Evolutionary conservation across 2,797 vertebrate species (phyloP).

Genomic region (Loriculus beryllinus): DNA sequence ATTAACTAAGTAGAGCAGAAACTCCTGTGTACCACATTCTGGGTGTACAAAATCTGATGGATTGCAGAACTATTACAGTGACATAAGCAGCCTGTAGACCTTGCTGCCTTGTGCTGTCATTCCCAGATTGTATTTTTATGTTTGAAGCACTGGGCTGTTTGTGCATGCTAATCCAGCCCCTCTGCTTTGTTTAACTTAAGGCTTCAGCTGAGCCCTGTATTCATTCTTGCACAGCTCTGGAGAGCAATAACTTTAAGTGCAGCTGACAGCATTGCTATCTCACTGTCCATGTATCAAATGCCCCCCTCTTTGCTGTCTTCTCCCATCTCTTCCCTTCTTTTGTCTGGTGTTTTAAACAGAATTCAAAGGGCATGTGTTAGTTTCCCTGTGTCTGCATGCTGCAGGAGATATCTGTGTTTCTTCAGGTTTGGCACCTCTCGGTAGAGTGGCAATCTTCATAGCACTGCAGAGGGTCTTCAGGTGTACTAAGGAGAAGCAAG

Average conservation of each 20-base stretch:
- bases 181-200: slow-evolving; percentile 40
- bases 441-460: background rate
- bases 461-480: background rate
- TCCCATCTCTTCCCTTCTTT: background rate
- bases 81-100: background rate
- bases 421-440: background rate
- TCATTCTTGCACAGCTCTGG: slow-evolving; percentile 19
- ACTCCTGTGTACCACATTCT: background rate
- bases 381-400: background rate
- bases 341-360: background rate
- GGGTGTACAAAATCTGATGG: background rate
- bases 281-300: background rate
- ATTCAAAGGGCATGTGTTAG: background rate
- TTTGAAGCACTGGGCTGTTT: slow-evolving; percentile 12
- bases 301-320: background rate
- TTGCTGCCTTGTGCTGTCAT: background rate
- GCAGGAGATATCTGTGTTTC: background rate
- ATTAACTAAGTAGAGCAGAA: background rate
- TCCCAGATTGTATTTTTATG: background rate
- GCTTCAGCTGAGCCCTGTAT: background rate
- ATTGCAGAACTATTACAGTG: background rate
- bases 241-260: slow-evolving; percentile 3
- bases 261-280: slow-evolving; percentile 41
- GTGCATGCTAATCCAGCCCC: background rate
- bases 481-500: background rate